These are phyloP conservation scores for Drosophila helvetica DNA, from an alignment of 2,888 invertebrate genomes.

Conservation along the genomic window DNA sequence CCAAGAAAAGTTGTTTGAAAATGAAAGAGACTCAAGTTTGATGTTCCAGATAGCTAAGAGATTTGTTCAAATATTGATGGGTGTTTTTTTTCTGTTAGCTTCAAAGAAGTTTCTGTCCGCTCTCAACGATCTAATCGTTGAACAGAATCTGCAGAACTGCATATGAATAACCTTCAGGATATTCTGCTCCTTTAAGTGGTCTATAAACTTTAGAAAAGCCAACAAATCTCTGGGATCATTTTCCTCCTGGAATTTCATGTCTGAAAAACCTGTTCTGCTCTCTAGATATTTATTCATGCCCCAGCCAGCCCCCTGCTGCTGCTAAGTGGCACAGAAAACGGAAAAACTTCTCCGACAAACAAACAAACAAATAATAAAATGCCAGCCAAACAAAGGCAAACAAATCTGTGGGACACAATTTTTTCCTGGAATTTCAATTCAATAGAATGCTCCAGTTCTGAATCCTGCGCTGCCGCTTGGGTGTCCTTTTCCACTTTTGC, in stretches of 20 bases:
- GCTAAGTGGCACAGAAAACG: slow-evolving; percentile 17
- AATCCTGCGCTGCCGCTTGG: slow-evolving; percentile 1
- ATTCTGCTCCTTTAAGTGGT: background rate
- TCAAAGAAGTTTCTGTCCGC: too few species aligned
- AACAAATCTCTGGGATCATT: background rate
- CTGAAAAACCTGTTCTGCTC: background rate
- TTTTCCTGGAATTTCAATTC: slow-evolving; percentile 48
- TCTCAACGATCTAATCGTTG: too few species aligned
- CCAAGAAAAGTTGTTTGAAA: too few species aligned
- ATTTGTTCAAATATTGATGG: background rate
- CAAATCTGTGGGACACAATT: slow-evolving; percentile 36
- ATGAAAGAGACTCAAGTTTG: too few species aligned
- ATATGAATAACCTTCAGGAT: too few species aligned
- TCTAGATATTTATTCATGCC: background rate
- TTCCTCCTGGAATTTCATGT: background rate
- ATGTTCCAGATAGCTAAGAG: too few species aligned
- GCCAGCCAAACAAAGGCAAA: slow-evolving; percentile 45
- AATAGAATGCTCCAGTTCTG: slow-evolving; percentile 38
- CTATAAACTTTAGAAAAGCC: background rate
- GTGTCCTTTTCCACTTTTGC: slow-evolving; percentile 45
- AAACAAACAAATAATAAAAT: slow-evolving; percentile 25
- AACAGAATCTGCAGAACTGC: background rate
- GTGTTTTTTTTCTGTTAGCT: too few species aligned
- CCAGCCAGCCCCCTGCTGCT: background rate
- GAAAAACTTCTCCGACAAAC: slow-evolving; percentile 18